phyloP scores from a whole-genome alignment of 1,140 invertebrate genomes.

The Catajapyx aquilonaris region DNA sequence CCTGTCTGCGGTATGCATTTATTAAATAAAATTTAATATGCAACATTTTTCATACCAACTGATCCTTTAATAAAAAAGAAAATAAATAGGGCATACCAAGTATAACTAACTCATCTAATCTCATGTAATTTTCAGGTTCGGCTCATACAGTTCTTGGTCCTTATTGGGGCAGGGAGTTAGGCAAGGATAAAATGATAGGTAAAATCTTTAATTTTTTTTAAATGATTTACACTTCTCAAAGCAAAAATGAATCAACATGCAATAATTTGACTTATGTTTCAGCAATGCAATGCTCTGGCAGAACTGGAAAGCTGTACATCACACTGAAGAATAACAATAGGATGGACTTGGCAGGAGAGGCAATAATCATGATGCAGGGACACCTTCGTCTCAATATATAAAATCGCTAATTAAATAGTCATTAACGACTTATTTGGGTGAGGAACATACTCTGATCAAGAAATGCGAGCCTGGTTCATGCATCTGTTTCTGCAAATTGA shows the following conservation, averaged over 20 bases:
- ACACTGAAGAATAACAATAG: conserved; percentile 14
- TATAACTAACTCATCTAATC: conserved; percentile 1
- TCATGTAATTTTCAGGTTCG: conserved; percentile 14
- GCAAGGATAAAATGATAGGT: conserved; percentile 16
- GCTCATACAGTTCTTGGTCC: conserved; percentile 27
- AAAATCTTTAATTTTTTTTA: too few species aligned
- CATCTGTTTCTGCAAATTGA: too few species aligned
- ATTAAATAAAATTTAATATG: background rate
- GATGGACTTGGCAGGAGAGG: conserved; percentile 18
- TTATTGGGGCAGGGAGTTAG: conserved; percentile 22
- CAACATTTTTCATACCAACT: background rate
- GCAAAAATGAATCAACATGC: background rate
- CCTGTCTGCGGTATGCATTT: conserved; percentile 27
- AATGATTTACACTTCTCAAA: background rate
- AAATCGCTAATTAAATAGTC: too few species aligned
- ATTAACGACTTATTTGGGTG: too few species aligned
- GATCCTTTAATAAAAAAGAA: too few species aligned
- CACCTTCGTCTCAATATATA: conserved; percentile 7
- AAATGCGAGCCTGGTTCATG: too few species aligned
- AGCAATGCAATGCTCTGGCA: conserved; percentile 21
- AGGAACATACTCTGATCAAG: too few species aligned
- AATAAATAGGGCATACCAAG: too few species aligned
- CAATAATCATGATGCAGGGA: conserved; percentile 18
- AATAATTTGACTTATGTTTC: background rate
- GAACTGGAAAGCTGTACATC: conserved; percentile 21